phyloP scores from a whole-genome alignment of 1,140 invertebrate species.

The Gonioctena quinquepunctata region DNA sequence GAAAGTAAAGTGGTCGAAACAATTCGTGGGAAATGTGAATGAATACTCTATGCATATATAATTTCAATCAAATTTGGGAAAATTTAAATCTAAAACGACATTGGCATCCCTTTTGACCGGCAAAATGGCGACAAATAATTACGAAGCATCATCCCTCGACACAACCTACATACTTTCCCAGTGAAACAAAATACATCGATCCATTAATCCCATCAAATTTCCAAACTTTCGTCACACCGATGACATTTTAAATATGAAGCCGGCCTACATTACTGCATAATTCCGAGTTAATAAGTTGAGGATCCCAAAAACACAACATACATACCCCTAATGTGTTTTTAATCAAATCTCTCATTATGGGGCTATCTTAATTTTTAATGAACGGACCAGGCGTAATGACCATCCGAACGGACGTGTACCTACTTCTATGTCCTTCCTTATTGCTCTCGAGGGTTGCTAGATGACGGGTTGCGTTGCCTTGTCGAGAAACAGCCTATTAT shows the following conservation, averaged over 20 bases:
- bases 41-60: no score
- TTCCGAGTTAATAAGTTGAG: conserved; percentile 33
- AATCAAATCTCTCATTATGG: conserved; percentile 54
- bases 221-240: neutral
- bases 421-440: conserved; percentile 8
- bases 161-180: no score
- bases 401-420: conserved; percentile 12
- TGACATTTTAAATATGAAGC: neutral
- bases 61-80: no score
- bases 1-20: no score
- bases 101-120: no score
- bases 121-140: no score
- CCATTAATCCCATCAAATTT: neutral
- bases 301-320: conserved; percentile 10
- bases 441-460: conserved; percentile 14
- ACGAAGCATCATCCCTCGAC: no score
- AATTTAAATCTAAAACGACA: no score
- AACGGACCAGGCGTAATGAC: conserved; percentile 39
- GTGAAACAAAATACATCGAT: neutral
- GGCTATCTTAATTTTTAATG: conserved; percentile 54
- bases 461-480: neutral
- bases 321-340: conserved; percentile 52
- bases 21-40: no score
- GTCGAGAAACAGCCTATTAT: conserved; percentile 4
- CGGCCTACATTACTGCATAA: conserved; percentile 13